These are phyloP conservation scores for Reinhardtius hippoglossoides DNA, from an alignment of 2,113 vertebrate species.

Conservation along the genomic window DNA sequence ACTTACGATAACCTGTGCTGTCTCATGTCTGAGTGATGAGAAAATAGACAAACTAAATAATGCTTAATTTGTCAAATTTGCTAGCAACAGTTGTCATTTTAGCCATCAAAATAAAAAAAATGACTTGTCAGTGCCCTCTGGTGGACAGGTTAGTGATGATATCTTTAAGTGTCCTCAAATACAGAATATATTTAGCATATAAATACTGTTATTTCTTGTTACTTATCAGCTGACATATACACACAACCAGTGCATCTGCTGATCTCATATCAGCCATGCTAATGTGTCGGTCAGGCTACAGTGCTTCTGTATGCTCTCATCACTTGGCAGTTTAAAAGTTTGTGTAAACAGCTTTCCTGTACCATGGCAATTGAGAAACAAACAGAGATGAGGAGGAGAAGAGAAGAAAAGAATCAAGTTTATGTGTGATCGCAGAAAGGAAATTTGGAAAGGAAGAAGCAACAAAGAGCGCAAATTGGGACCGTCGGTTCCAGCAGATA, in stretches of 20 bases:
- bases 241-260: no score
- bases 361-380: neutral
- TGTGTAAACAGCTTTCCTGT: neutral
- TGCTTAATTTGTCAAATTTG: no score
- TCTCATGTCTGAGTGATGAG: no score
- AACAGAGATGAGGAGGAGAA: neutral
- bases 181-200: neutral
- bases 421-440: slow-evolving; percentile 1
- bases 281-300: no score
- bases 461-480: slow-evolving; percentile 42
- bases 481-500: slow-evolving; percentile 28
- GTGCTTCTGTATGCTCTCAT: neutral
- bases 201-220: no score
- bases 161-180: neutral
- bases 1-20: no score
- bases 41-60: no score
- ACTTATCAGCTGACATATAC: neutral
- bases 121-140: slow-evolving; percentile 9
- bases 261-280: no score
- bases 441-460: slow-evolving; percentile 4
- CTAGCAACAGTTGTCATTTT: no score
- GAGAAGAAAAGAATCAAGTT: slow-evolving; percentile 6
- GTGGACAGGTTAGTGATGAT: neutral
- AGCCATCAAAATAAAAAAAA: neutral
- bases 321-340: neutral